Conservation (phyloP, 2,113 vertebrate genomes). For the Cnemophilus loriae region DNA sequence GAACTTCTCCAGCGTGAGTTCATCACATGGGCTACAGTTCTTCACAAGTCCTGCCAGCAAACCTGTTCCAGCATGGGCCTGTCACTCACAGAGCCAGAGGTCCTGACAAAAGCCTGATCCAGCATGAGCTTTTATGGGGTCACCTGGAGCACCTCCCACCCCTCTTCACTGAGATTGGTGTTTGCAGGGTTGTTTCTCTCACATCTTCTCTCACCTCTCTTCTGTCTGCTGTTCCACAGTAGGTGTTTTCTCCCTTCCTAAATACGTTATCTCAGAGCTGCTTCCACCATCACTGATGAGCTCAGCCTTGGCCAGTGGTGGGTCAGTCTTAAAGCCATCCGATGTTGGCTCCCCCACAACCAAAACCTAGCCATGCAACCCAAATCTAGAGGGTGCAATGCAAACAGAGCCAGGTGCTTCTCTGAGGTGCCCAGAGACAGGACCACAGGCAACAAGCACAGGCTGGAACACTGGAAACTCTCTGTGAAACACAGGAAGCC, state of each 20-base stretch:
- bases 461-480: background rate
- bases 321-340: background rate
- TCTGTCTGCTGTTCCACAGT: background rate
- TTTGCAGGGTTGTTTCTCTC: background rate
- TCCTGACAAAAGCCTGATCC: background rate
- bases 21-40: background rate
- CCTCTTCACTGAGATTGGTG: background rate
- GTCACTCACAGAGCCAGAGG: background rate
- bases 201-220: background rate
- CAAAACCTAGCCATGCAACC: background rate
- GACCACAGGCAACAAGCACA: background rate
- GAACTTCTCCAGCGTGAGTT: background rate
- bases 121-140: background rate
- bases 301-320: background rate
- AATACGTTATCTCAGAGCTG: background rate
- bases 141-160: background rate
- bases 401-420: background rate
- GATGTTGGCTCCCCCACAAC: background rate
- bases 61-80: background rate
- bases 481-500: background rate
- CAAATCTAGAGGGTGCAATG: background rate
- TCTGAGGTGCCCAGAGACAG: background rate
- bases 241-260: background rate
- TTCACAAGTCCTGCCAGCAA: background rate
- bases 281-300: background rate